Evolutionary conservation across 2,797 vertebrate species (phyloP), one percentile per base, ranked within the genome.

Genomic region (Tympanoctomys barrerae): DNA sequence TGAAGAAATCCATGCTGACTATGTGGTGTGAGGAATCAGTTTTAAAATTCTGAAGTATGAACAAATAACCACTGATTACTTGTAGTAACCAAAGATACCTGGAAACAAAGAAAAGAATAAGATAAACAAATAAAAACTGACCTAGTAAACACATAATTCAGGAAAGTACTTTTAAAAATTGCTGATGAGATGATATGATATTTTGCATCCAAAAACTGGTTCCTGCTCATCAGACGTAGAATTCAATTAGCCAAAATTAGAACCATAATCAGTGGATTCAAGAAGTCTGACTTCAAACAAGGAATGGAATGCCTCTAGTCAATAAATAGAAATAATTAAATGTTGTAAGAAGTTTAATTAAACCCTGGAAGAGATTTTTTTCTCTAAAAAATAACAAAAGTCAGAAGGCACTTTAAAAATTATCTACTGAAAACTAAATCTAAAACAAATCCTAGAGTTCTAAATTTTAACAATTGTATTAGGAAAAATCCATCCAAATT

Each of bases 291-390:
- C 10, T 87, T 92, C 52, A 70, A 31, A 82, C 54, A 73, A 95
- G 80, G 13, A 90, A 83, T 66, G 12, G 26, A 39, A 39, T 87
- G 73, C 66, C 49, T 66, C 13, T 46, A 80, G 21, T 85, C 33
- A 86, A 73, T 52, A 89, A 61, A 54, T 46, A 79, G 36, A 87
- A 93, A 57, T 86, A 49, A 82, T 68, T 86, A 64, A 91, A 84
- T 64, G 16, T 28, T 80, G 61, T 22, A 88, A 73, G 14, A 46
- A 5, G 79, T 16, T 49, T 73, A 59, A 75, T 42, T 88, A 80
- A 66, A 49, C 39, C 16, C 49, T 87, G 21, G 28, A 78, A 77
- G 71, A 62, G 14, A 86, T n/a, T 77, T 89, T 2, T 2, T 59
- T 62, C 28, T 73, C 54, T 68, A 68, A 83, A 52, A 77, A 31